A percentile compares a stretch with the other conserved stretches of the same genome.
phyloP scores from a whole-genome alignment of 2,113 vertebrate genomes.

The Gallinago paraguaiae region DNA sequence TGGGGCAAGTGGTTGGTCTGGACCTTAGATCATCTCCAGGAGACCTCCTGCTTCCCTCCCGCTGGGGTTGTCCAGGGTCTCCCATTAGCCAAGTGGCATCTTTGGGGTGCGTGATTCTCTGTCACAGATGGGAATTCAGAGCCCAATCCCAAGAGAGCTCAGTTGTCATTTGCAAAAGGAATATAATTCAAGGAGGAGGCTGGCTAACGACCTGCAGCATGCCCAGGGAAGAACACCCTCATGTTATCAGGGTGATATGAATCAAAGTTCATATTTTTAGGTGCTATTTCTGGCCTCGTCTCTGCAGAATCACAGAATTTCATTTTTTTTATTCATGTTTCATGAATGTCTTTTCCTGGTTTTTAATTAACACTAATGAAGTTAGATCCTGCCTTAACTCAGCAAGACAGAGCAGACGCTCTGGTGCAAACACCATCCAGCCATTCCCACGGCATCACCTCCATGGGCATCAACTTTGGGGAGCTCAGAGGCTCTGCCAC shows the following conservation, averaged over 20 bases:
- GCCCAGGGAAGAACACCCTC: neutral
- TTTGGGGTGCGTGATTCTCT: neutral
- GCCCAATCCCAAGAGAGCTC: neutral
- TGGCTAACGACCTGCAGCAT: neutral
- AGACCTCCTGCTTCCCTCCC: neutral
- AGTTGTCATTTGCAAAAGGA: neutral
- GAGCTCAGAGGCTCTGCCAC: neutral
- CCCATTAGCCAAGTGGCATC: neutral
- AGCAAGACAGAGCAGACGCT: neutral
- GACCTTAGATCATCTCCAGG: neutral
- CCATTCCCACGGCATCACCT: neutral
- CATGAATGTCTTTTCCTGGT: neutral
- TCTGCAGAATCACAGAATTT: neutral
- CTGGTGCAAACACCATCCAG: neutral
- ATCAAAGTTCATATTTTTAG: neutral
- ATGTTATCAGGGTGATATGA: neutral
- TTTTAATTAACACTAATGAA: neutral
- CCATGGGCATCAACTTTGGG: neutral
- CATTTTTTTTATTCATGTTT: neutral
- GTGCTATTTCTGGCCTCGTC: neutral
- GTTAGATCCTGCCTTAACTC: neutral
- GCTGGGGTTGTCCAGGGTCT: neutral
- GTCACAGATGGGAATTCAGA: neutral
- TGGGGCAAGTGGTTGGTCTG: fast-evolving
- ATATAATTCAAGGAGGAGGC: neutral